Base-by-base conservation (phyloP, 2,888 invertebrate genomes). In the Agonopterix alstromeriana region DNA sequence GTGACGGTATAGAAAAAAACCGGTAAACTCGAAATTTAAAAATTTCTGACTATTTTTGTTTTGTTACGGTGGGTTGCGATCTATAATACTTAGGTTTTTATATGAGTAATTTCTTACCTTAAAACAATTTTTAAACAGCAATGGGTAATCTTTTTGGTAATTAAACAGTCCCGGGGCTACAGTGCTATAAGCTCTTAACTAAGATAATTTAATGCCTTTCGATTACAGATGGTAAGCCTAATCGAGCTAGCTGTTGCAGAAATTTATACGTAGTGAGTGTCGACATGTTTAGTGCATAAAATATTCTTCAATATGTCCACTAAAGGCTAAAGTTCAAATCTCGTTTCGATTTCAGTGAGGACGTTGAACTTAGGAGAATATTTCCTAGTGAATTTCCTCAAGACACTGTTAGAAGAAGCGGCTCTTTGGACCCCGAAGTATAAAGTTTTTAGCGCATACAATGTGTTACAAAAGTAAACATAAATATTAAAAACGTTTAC, bases 301-400 rank as follows among this genome's bases (percentile, higher is more conserved):
- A 49, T 45, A 48, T 47, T 43, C 50, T 47, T 47, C 44, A 38
- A 17, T 45, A n/a, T 12, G 11, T 8, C 4, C 2, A 40, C 36
- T 10, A 11, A 14, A 43, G 42, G 46, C 38, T 43, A 50, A 11
- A 52, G 50, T 45, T 54, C 50, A 49, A 47, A 8, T 51, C 35
- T 45, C 14, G 46, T 48, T 51, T 50, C 36, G 36, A 45, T 66
- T 69, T 51, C 64, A 87, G 87, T 58, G 87, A 87, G 67, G 87
- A 86, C 58, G 73, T 86, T 17, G 87, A 87, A 51, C 57, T 86
- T 10, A 67, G 87, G 50, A 70, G 87, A 60, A 73, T 87, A 54
- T 87, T 86, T 54, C 83, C 87, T 1, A 70, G 53, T 49, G 85
- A 86, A 60, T 87, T 87, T 55, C 85, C 85, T 12, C 81, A 81